A percentile compares a stretch with the other conserved stretches of the same genome.
These are phyloP conservation scores for Amphimedon queenslandica DNA, from an alignment of 37 sponge, comb jelly and placozoan genomes.

Conservation along the genomic window DNA sequence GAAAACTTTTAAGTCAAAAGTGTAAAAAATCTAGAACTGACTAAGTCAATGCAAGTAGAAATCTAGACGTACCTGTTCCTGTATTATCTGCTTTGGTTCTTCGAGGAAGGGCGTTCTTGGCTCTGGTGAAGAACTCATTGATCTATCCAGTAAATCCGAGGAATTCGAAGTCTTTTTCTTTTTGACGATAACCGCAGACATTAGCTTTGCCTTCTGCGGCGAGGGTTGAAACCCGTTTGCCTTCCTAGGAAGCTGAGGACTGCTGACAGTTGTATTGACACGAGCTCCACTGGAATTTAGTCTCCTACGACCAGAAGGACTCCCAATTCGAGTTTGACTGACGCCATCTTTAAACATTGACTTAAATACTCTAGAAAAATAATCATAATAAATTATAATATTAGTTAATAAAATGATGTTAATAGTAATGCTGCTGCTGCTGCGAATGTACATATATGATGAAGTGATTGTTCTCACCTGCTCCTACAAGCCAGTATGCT, in stretches of 20 bases:
- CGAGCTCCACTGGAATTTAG: slow-evolving; percentile 2
- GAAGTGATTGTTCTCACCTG: slow-evolving; percentile 41
- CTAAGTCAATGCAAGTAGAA: neutral
- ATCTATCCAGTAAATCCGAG: slow-evolving; percentile 11
- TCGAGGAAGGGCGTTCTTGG: slow-evolving; percentile 10
- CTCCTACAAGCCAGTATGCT: slow-evolving; percentile 79
- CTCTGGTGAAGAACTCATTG: slow-evolving; percentile 12
- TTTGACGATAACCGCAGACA: neutral
- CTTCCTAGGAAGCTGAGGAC: slow-evolving; percentile 28
- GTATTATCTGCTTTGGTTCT: slow-evolving; percentile 38
- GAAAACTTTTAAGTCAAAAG: neutral
- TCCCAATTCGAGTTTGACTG: slow-evolving; percentile 9
- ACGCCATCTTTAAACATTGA: slow-evolving; percentile 35
- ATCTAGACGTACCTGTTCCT: slow-evolving; percentile 72
- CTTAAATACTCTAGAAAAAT: slow-evolving; percentile 35
- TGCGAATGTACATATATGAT: neutral
- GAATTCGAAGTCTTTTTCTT: slow-evolving; percentile 34
- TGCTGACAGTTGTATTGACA: slow-evolving; percentile 1
- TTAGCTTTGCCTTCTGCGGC: neutral
- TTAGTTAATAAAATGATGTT: too few relatives aligned
- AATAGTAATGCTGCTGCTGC: neutral
- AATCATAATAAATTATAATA: neutral
- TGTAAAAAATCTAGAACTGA: slow-evolving; percentile 7
- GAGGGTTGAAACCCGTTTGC: neutral
- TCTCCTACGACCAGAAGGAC: slow-evolving; percentile 27